These are phyloP conservation scores for Cyclopterus lumpus DNA, from an alignment of 2,797 vertebrate species.

Conservation along the genomic window DNA sequence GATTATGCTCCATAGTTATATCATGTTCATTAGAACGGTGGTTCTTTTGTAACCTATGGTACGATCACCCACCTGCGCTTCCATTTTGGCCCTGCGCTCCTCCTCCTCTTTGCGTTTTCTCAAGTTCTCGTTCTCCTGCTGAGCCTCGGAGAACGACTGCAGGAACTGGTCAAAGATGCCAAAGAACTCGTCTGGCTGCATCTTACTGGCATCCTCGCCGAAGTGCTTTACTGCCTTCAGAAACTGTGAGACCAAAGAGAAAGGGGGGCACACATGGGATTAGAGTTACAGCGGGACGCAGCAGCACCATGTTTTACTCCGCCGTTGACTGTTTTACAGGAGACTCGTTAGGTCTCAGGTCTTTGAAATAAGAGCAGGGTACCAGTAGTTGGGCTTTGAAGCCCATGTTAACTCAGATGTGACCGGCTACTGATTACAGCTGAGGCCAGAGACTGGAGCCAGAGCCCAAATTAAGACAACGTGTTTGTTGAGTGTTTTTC, in stretches of 20 bases:
- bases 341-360: conserved; percentile 63
- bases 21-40: background rate
- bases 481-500: conserved; percentile 65
- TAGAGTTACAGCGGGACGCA: conserved; percentile 68
- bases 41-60: background rate
- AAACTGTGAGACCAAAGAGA: conserved; percentile 84
- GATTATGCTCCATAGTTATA: background rate
- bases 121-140: conserved; percentile 98
- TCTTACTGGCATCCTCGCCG: conserved; percentile 92
- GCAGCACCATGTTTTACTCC: conserved; percentile 48
- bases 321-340: conserved; percentile 67
- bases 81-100: conserved; percentile 94
- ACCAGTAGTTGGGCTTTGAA: conserved; percentile 71
- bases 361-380: conserved; percentile 76
- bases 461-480: conserved; percentile 66
- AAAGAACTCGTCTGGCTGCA: conserved; percentile 98
- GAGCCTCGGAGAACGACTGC: conserved; percentile 93
- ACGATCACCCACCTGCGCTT: conserved; percentile 88
- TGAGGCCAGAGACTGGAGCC: conserved; percentile 68
- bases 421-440: conserved; percentile 76
- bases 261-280: conserved; percentile 40
- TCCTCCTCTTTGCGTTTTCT: conserved; percentile 95
- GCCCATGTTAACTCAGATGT: conserved; percentile 64
- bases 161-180: conserved; percentile 99
- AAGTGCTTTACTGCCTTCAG: conserved; percentile 93